phyloP scores from a whole-genome alignment of 1,140 invertebrate genomes.

The Meloidogyne hapla region DNA sequence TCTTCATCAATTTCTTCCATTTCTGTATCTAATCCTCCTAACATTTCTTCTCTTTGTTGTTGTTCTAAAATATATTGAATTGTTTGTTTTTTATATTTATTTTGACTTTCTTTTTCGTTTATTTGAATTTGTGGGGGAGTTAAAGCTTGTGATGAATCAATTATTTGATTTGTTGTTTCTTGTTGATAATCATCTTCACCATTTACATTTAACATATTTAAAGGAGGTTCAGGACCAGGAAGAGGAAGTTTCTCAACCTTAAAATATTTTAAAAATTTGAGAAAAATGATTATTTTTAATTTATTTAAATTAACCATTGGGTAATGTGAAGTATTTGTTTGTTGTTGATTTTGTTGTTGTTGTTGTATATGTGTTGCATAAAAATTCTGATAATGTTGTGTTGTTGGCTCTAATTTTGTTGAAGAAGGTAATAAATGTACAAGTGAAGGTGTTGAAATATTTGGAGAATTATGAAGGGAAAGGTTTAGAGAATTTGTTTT shows the following conservation, averaged over 20 bases:
- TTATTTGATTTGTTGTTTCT: neutral
- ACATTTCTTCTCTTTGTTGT: neutral
- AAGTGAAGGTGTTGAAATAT: neutral
- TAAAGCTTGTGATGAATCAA: too few species aligned
- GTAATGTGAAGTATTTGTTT: neutral
- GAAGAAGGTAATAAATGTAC: neutral
- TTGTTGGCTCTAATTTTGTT: too few species aligned
- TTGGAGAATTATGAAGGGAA: neutral
- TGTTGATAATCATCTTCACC: conserved; percentile 9
- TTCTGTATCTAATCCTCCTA: neutral
- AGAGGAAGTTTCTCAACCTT: conserved; percentile 9
- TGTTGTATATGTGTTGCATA: neutral
- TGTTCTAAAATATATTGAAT: neutral
- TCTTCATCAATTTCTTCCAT: neutral
- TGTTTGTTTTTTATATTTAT: neutral
- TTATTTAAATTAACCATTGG: neutral
- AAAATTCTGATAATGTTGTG: neutral
- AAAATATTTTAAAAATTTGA: neutral
- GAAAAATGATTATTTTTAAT: too few species aligned
- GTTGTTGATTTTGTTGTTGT: neutral
- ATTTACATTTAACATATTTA: conserved; percentile 24
- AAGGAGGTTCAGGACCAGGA: conserved; percentile 23
- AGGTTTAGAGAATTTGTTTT: neutral
- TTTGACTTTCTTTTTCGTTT: too few species aligned
- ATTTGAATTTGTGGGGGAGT: too few species aligned